These are phyloP conservation scores for Apolygus lucorum DNA, from an alignment of 1,140 invertebrate species.

Conservation along the genomic window DNA sequence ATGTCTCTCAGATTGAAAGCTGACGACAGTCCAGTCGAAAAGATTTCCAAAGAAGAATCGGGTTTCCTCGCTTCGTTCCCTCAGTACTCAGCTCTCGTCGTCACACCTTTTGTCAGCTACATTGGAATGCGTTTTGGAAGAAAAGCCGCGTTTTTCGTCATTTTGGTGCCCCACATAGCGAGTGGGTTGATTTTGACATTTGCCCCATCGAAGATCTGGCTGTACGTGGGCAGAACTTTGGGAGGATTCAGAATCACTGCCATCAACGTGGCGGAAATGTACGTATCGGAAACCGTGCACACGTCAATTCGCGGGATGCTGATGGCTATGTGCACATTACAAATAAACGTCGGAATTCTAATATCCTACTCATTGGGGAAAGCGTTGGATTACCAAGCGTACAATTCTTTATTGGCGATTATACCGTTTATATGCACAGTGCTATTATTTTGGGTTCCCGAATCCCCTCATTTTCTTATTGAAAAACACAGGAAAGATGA, in stretches of 20 bases:
- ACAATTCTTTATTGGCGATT: background rate
- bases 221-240: background rate
- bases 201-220: background rate
- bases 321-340: background rate
- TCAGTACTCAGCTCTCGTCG: background rate
- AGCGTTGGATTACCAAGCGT: background rate
- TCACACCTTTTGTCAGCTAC: background rate
- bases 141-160: background rate
- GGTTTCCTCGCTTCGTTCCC: background rate
- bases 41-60: background rate
- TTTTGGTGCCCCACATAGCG: background rate
- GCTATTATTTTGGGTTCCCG: background rate
- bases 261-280: background rate
- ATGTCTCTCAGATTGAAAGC: background rate
- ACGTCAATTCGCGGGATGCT: background rate
- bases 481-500: background rate
- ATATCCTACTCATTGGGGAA: background rate
- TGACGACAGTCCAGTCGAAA: background rate
- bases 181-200: background rate
- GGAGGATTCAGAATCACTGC: background rate
- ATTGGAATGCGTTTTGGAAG: background rate
- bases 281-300: background rate
- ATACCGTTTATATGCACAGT: background rate
- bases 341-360: background rate
- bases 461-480: background rate